Base-by-base conservation (phyloP, 1,140 invertebrate genomes). In the Forficula auricularia region DNA sequence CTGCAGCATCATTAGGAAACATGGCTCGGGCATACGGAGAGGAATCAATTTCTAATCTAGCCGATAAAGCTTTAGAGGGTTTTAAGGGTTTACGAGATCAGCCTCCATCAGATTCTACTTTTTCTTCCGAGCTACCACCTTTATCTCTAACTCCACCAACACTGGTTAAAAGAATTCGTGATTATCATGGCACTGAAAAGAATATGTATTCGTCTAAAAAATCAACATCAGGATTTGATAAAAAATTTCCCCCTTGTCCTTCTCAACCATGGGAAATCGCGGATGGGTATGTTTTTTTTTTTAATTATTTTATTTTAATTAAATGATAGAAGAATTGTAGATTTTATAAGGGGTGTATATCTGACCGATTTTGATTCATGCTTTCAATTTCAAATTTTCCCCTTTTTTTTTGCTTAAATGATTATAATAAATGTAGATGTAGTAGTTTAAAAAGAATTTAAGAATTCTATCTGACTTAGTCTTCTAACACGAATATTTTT, bases 251-350 rank as follows among this genome's bases (percentile, higher is more conserved):
- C 4, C 22, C 22, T 16, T 65, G 66, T 43, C 60, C 63, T 3
- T 52, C 68, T 32, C 67, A 73, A 49, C 68, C 68, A 4, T 73
- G 71, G 71, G 70, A 73, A 53, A 46, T 64, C 15, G 66, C 66
- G 40, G 71, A 73, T 57, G 71, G 70, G 66, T 68, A 59, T 51
- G 32, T 43, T 10, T 39, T 35, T 13, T 41, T 48, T 41, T 33
- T 27, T 6, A 19, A 36, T 6, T 36, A 36, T 32, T 32, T 32
- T n/a, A n/a, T n/a, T n/a, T n/a, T n/a, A n/a, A n/a, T n/a, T n/a
- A n/a, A n/a, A n/a, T n/a, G n/a, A n/a, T n/a, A n/a, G n/a, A n/a
- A n/a, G n/a, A n/a, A n/a, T n/a, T n/a, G n/a, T n/a, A n/a, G n/a
- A n/a, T n/a, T n/a, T n/a, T n/a, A n/a, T n/a, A n/a, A n/a, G n/a